phyloP scores from a whole-genome alignment of 2,888 invertebrate genomes.

The Aricia artaxerxes region DNA sequence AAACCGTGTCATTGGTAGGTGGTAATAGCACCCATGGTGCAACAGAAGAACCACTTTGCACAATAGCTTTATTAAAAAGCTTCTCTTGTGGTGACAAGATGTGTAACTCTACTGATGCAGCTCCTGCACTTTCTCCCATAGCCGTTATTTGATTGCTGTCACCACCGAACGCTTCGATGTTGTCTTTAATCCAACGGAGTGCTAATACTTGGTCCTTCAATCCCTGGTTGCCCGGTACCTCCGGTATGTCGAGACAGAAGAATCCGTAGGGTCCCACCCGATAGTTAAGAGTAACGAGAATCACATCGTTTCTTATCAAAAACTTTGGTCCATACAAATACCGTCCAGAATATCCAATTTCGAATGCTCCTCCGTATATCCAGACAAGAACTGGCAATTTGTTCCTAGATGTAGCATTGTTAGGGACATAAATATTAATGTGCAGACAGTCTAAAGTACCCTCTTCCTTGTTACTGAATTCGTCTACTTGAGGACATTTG shows the following conservation, averaged over 20 bases:
- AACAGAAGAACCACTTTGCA: conserved; percentile 53
- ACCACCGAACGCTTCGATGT: conserved; percentile 58
- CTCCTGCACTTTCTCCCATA: conserved; percentile 58
- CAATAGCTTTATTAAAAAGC: conserved; percentile 52
- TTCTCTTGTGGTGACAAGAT: conserved; percentile 50
- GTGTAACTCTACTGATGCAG: conserved; percentile 51
- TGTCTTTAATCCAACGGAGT: conserved; percentile 55
- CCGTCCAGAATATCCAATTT: conserved; percentile 48
- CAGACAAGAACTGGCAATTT: conserved; percentile 54
- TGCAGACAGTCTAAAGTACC: conserved; percentile 54
- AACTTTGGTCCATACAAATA: neutral
- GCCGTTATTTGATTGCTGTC: conserved; percentile 53
- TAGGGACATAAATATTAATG: conserved; percentile 55
- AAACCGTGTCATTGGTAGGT: neutral
- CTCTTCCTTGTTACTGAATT: conserved; percentile 39
- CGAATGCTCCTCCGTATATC: conserved; percentile 54
- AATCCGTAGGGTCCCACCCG: conserved; percentile 24
- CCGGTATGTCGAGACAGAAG: conserved; percentile 53
- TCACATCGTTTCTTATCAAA: conserved; percentile 23
- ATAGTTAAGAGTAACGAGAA: conserved; percentile 24
- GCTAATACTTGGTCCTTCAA: conserved; percentile 57
- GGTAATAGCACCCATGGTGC: conserved; percentile 30
- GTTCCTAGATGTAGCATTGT: conserved; percentile 47
- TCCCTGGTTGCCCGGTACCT: conserved; percentile 59
- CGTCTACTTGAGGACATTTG: conserved; percentile 54